These are phyloP conservation scores for Latrodectus hesperus DNA, from an alignment of 2,888 invertebrate species.

Conservation along the genomic window DNA sequence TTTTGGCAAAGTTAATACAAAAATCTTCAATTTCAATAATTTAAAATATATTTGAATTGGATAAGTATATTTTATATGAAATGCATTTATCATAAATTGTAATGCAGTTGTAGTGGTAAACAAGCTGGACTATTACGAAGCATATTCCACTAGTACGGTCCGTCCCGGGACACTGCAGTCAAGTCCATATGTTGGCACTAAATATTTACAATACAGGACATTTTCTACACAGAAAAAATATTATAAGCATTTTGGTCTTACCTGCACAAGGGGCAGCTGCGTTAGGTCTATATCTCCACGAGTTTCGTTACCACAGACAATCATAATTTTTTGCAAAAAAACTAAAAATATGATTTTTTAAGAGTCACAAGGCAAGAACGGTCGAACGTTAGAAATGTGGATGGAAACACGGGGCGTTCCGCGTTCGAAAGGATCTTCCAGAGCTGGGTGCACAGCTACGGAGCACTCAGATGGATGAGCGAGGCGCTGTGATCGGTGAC, in stretches of 20 bases:
- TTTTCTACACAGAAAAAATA: conserved; percentile 19
- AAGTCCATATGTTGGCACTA: conserved; percentile 53
- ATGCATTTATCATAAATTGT: conserved; percentile 3
- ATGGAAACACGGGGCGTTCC: conserved; percentile 66
- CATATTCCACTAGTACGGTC: not conserved
- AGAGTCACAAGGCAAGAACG: conserved; percentile 25
- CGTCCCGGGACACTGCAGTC: not conserved
- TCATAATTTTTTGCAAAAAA: conserved; percentile 42
- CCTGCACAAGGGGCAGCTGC: conserved; percentile 65
- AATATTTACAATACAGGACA: not conserved
- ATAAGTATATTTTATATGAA: not conserved
- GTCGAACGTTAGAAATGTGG: conserved; percentile 42
- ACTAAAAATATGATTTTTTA: not conserved
- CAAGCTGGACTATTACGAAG: not conserved
- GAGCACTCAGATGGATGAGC: conserved; percentile 1
- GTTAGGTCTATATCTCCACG: conserved; percentile 45
- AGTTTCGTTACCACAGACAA: conserved; percentile 51
- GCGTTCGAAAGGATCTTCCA: conserved; percentile 55
- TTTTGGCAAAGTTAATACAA: too few relatives aligned
- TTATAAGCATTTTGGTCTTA: conserved; percentile 3
- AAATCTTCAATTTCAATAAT: too few relatives aligned
- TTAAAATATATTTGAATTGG: not conserved
- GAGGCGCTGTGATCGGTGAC: conserved; percentile 44
- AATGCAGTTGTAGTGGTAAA: not conserved
- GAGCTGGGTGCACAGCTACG: conserved; percentile 25